phyloP scores from a whole-genome alignment of 1,140 invertebrate genomes.

The Anadara kagoshimensis region DNA sequence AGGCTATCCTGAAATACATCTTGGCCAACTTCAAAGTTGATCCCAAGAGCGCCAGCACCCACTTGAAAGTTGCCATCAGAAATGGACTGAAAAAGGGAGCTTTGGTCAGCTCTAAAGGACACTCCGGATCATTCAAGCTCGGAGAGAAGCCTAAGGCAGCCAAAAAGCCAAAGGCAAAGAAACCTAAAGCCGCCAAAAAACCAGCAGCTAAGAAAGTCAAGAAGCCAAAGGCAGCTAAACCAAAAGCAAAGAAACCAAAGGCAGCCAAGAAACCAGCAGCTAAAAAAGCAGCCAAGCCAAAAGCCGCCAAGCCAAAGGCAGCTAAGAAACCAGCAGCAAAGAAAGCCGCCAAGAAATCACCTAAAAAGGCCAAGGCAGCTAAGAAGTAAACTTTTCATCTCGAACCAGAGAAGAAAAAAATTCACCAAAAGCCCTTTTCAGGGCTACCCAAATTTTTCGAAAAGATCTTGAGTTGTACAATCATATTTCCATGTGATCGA shows the following conservation, averaged over 20 bases:
- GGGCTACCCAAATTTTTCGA: neutral
- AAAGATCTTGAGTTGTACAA: too few relatives aligned
- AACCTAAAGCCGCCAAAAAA: conserved; percentile 42
- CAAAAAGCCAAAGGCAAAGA: conserved; percentile 32
- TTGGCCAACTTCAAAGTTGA: conserved; percentile 63
- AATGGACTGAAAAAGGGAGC: conserved; percentile 59
- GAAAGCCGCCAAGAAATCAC: conserved; percentile 24
- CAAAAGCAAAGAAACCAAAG: conserved; percentile 37
- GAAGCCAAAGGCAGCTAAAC: conserved; percentile 30
- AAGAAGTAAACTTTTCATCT: neutral
- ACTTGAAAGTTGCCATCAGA: conserved; percentile 62
- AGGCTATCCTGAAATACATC: conserved; percentile 71
- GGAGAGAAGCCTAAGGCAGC: conserved; percentile 37
- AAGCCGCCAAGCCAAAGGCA: conserved; percentile 22
- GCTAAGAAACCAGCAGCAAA: conserved; percentile 39
- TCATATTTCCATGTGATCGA: too few relatives aligned
- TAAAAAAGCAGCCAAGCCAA: conserved; percentile 8
- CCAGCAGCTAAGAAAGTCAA: conserved; percentile 21
- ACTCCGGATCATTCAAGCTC: conserved; percentile 67
- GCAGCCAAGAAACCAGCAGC: conserved; percentile 5
- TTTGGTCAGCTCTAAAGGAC: conserved; percentile 67
- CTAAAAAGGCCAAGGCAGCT: conserved; percentile 3
- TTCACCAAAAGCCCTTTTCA: conserved; percentile 1
- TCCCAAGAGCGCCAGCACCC: conserved; percentile 61
- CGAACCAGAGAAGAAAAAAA: neutral